phyloP scores from a whole-genome alignment of 2,797 vertebrate genomes.

The Sebastes hopkinsi region DNA sequence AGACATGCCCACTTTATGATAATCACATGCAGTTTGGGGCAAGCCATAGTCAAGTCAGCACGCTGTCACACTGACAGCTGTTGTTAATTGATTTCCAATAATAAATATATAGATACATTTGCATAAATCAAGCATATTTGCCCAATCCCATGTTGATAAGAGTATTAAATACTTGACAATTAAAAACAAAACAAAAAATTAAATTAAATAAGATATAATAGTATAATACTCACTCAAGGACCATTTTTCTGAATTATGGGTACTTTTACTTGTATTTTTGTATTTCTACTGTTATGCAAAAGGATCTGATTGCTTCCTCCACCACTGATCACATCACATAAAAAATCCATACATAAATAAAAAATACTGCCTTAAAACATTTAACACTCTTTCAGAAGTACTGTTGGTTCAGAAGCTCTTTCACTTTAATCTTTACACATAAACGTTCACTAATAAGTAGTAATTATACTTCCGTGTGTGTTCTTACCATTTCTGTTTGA shows the following conservation, averaged over 20 bases:
- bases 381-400: not conserved
- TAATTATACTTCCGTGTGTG: not conserved
- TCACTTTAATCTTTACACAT: not conserved
- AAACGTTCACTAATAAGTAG: not conserved
- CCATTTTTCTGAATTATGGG: not conserved
- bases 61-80: no score
- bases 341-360: not conserved
- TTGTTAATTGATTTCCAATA: no score
- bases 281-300: not conserved
- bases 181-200: not conserved
- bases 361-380: not conserved
- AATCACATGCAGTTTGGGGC: no score
- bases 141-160: no score
- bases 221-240: not conserved
- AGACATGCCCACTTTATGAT: no score
- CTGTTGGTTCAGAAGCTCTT: not conserved
- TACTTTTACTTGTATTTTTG: not conserved
- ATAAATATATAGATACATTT: no score
- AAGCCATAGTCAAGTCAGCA: no score
- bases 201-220: not conserved
- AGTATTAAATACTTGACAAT: no score
- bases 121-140: no score
- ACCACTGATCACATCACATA: not conserved
- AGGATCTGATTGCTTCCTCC: not conserved
- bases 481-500: not conserved